These are phyloP conservation scores for Lingula anatina DNA, from an alignment of 2,888 invertebrate genomes.

Conservation along the genomic window DNA sequence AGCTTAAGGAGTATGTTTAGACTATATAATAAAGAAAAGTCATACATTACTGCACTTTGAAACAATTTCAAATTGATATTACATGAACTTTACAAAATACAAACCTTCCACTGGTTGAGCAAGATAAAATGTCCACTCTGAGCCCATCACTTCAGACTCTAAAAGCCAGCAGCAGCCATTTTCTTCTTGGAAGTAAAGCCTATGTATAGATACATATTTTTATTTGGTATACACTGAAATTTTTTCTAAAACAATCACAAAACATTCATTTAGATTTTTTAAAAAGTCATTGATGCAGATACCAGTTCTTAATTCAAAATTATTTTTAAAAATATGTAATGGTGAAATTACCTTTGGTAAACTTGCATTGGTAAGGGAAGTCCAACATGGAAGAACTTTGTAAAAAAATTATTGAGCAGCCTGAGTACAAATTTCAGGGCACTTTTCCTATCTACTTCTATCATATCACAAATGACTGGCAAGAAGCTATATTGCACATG, in stretches of 20 bases:
- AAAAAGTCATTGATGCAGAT: conserved; percentile 8
- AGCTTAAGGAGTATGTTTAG: neutral
- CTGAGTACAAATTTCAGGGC: too few relatives aligned
- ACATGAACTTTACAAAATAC: conserved; percentile 11
- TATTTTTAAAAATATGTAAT: too few relatives aligned
- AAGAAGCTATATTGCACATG: too few relatives aligned
- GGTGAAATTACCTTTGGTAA: conserved; percentile 11
- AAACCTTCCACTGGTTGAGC: conserved; percentile 42
- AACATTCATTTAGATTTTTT: conserved; percentile 1
- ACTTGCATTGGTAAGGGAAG: conserved; percentile 7
- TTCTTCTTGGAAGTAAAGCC: conserved; percentile 41
- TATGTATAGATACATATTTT: too few relatives aligned
- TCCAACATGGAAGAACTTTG: conserved; percentile 8
- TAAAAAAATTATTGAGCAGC: too few relatives aligned
- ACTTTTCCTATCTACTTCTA: too few relatives aligned
- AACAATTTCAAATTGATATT: too few relatives aligned
- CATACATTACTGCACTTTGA: neutral
- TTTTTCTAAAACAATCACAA: conserved; percentile 11
- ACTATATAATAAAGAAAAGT: neutral
- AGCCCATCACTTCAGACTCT: conserved; percentile 24
- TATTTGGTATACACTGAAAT: too few relatives aligned
- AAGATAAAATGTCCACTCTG: conserved; percentile 33
- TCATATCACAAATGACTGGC: too few relatives aligned
- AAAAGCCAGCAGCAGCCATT: conserved; percentile 45
- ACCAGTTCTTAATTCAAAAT: conserved; percentile 10